Evolutionary conservation across 2,113 vertebrate species (phyloP).

Genomic region (Bos taurus): DNA sequence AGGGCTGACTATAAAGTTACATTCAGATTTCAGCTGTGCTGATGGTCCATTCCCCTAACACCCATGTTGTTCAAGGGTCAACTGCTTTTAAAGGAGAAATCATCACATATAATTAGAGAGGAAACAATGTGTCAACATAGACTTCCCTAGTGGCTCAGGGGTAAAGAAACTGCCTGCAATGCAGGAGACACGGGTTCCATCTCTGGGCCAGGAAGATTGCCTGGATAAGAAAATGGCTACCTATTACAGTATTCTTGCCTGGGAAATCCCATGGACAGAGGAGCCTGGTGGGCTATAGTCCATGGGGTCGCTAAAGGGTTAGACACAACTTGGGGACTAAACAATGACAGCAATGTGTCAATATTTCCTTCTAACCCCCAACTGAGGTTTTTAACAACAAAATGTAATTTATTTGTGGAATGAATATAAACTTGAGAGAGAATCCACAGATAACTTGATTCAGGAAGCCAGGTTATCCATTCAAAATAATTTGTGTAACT

Average conservation of each 20-base stretch:
- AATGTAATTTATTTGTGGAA: not conserved
- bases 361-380: not conserved
- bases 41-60: not conserved
- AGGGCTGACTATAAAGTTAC: not conserved
- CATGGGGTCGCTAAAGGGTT: not conserved
- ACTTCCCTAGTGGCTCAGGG: not conserved
- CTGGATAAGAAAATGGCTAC: not conserved
- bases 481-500: not conserved
- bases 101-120: not conserved
- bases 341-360: not conserved
- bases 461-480: not conserved
- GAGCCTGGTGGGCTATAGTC: not conserved
- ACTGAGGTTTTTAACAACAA: not conserved
- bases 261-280: not conserved
- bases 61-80: not conserved
- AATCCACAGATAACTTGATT: not conserved
- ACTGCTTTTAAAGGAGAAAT: not conserved
- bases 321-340: not conserved
- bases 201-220: not conserved
- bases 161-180: not conserved
- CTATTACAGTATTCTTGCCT: not conserved
- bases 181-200: rapidly evolving
- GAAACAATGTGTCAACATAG: not conserved
- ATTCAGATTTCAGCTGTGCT: not conserved
- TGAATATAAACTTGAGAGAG: not conserved